Percentiles rank a stretch among this genome's conserved stretches.
phyloP scores from a whole-genome alignment of 1,140 invertebrate genomes.

The Stratiolaelaps scimitus region DNA sequence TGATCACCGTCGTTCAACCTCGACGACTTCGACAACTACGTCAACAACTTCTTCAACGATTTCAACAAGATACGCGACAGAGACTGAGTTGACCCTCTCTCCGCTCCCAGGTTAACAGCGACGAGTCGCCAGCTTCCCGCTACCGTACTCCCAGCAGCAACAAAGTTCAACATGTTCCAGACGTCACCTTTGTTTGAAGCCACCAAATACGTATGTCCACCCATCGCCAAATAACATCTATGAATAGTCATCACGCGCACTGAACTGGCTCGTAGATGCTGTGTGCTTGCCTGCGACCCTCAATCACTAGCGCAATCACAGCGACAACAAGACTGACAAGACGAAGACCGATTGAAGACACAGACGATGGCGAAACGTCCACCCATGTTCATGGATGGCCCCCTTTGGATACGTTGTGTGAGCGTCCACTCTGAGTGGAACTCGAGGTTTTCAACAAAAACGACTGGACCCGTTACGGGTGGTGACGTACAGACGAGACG shows the following conservation, averaged over 20 bases:
- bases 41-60: too few relatives aligned
- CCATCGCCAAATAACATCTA: neutral
- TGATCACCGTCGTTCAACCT: constrained; percentile 16
- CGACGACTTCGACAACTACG: too few relatives aligned
- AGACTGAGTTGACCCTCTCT: neutral
- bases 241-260: neutral
- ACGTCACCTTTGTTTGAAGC: neutral
- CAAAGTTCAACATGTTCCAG: constrained; percentile 1
- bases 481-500: too few relatives aligned
- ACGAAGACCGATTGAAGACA: too few relatives aligned
- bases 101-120: neutral
- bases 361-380: too few relatives aligned
- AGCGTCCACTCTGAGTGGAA: too few relatives aligned
- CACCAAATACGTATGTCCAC: too few relatives aligned
- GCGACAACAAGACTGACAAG: too few relatives aligned
- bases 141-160: neutral
- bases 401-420: too few relatives aligned
- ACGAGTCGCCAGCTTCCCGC: neutral
- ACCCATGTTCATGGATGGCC: too few relatives aligned
- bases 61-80: neutral
- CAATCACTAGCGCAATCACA: neutral
- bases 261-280: neutral
- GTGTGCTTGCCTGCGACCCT: neutral
- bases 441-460: too few relatives aligned
- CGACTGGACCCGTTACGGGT: too few relatives aligned